A percentile compares a stretch with the other conserved stretches of the same genome.
phyloP scores from a whole-genome alignment of 2,113 vertebrate species.

The Gavia stellata region DNA sequence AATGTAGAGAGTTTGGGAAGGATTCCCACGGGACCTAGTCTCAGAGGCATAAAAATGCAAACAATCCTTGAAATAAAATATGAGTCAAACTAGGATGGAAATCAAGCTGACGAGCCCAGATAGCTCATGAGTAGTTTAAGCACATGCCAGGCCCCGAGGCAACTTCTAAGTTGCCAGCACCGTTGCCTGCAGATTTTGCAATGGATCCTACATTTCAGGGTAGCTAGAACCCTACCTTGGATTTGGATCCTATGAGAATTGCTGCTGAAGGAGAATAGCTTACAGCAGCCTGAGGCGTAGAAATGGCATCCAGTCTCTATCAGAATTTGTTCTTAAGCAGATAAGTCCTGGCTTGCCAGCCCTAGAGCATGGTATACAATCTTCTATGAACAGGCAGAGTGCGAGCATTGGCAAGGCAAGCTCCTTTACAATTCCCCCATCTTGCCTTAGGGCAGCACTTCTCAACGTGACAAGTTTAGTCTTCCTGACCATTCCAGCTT shows the following conservation, averaged over 20 bases:
- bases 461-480: not conserved
- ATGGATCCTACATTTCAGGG: conserved; percentile 3
- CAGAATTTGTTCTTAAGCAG: conserved; percentile 16
- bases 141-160: conserved; percentile 56
- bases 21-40: conserved; percentile 57
- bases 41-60: conserved; percentile 63
- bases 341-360: conserved; percentile 35
- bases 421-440: not conserved
- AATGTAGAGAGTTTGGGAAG: not conserved
- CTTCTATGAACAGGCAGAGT: not conserved
- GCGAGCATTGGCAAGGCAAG: not conserved
- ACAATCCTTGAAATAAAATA: conserved; percentile 46
- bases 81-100: conserved; percentile 58
- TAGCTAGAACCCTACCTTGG: not conserved
- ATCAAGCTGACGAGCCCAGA: conserved; percentile 35
- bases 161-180: conserved; percentile 8
- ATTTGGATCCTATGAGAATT: not conserved
- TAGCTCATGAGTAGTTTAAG: conserved; percentile 27
- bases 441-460: not conserved
- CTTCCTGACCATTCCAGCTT: not conserved
- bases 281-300: not conserved
- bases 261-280: not conserved
- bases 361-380: not conserved
- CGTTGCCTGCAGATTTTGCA: conserved; percentile 16
- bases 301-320: not conserved